A percentile compares a stretch with the other conserved stretches of the same genome.
Evolutionary conservation across 2,113 vertebrate species (phyloP).

Genomic region (Brachypteracias leptosomus): DNA sequence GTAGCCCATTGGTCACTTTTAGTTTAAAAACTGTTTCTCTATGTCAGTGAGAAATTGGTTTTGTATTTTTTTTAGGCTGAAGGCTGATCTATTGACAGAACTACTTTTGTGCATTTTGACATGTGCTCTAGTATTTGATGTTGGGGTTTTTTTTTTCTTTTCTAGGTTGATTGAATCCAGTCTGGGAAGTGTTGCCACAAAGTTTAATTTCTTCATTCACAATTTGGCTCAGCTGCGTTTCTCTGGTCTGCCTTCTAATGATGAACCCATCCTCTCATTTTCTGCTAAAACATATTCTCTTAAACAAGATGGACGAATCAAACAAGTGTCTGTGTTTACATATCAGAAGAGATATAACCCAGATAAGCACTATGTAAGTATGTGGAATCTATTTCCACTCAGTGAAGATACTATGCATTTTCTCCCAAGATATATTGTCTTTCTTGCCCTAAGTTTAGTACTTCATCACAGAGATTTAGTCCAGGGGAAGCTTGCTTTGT

Average conservation of each 20-base stretch:
- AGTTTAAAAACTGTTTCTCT: neutral
- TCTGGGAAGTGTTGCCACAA: constrained; percentile 95
- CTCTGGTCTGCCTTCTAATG: constrained; percentile 91
- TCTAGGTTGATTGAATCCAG: constrained; percentile 94
- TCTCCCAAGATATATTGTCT: neutral
- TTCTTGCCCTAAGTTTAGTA: neutral
- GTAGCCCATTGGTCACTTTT: neutral
- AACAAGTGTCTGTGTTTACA: constrained; percentile 90
- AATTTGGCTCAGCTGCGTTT: constrained; percentile 96
- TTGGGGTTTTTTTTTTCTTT: neutral
- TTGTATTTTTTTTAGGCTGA: neutral
- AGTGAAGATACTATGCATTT: neutral
- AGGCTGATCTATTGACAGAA: neutral
- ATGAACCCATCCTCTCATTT: constrained; percentile 95
- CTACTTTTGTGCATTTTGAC: neutral
- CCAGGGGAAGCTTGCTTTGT: neutral
- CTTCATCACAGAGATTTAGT: neutral
- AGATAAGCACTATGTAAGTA: constrained; percentile 97
- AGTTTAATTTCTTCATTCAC: constrained; percentile 99
- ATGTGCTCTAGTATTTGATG: neutral
- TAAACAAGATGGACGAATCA: constrained; percentile 92
- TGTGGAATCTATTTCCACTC: neutral
- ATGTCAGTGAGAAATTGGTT: neutral
- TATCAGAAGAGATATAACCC: constrained; percentile 99
- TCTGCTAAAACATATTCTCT: constrained; percentile 92